A percentile compares a stretch with the other conserved stretches of the same genome.
Evolutionary conservation across 2,113 vertebrate species (phyloP).

Genomic region (Ammospiza caudacuta): DNA sequence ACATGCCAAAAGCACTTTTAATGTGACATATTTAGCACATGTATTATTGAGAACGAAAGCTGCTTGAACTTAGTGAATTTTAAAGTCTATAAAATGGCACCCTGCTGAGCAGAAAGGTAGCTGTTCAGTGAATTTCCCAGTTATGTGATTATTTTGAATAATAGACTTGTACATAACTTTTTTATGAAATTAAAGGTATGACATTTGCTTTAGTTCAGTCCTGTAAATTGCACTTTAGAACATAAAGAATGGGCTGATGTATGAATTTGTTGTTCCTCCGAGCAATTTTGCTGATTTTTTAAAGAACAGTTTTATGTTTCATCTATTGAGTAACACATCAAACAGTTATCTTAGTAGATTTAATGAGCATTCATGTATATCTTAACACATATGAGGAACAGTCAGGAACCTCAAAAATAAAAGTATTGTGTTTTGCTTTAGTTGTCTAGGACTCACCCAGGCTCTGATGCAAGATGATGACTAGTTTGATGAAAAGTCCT

Average conservation of each 20-base stretch:
- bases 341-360: conserved; percentile 75
- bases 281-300: conserved; percentile 79
- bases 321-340: conserved; percentile 75
- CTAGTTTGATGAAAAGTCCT: not conserved
- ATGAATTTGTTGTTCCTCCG: conserved; percentile 79
- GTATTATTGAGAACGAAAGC: conserved; percentile 92
- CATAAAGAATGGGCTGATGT: conserved; percentile 76
- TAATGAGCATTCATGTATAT: conserved; percentile 63
- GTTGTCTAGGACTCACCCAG: not conserved
- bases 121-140: conserved; percentile 88
- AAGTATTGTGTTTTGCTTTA: not conserved
- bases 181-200: conserved; percentile 87
- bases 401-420: conserved; percentile 29
- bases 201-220: conserved; percentile 82
- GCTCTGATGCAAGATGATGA: not conserved
- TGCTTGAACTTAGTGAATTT: conserved; percentile 91
- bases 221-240: conserved; percentile 80
- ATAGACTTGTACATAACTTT: conserved; percentile 94
- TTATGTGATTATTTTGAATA: conserved; percentile 98
- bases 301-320: conserved; percentile 78
- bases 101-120: conserved; percentile 92
- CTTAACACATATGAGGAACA: conserved; percentile 50
- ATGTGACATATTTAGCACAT: conserved; percentile 94
- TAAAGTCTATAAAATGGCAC: conserved; percentile 96
- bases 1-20: conserved; percentile 91